Base-by-base conservation (phyloP, 2,113 vertebrate genomes). In the Hydrolagus affinis region DNA sequence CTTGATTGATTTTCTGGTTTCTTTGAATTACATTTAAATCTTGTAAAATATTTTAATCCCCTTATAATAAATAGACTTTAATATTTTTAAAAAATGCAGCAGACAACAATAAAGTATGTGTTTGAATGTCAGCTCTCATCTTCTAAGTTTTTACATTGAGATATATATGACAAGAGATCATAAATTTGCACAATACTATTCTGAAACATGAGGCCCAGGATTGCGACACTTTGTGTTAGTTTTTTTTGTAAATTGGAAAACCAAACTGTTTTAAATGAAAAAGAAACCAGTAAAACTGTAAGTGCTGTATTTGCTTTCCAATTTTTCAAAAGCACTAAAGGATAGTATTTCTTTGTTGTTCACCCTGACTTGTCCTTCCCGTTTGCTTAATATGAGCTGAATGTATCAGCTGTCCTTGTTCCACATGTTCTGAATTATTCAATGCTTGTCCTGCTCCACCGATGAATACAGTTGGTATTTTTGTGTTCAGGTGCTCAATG, bases 361-460 rank as follows among this genome's bases (percentile, higher is more conserved):
- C 89, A 88, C 88, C 88, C 89, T 91, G 86, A 86, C 87, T 88
- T 88, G 88, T 89, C 88, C 89, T 91, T 66, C 78, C 15, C 89
- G 83, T 85, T 87, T 76, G 86, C 2, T 88, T 70, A 86, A 88
- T 87, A 57, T 19, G 70, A 85, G 56, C 0, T 0, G 75, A 80
- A 28, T 57, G 21, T 80, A 75, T 86, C 85, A 0, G 0, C 83
- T 32, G 85, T 87, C 64, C 69, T 85, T 78, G 88, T 44, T 44
- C 25, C 32, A 28, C 60, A 83, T 83, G 78, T 59, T 30, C 32
- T 66, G 78, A 66, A 83, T 83, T 83, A 83, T 83, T 83, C 19
- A 83, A 14, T 28, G 66, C 62, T 83, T 64, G 14, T 83, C 76
- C 25, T 17, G 32, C 60, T 66, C 19, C 25, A 32, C 8, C 59